phyloP scores from a whole-genome alignment of 2,888 invertebrate species.

The Harmothoe impar region DNA sequence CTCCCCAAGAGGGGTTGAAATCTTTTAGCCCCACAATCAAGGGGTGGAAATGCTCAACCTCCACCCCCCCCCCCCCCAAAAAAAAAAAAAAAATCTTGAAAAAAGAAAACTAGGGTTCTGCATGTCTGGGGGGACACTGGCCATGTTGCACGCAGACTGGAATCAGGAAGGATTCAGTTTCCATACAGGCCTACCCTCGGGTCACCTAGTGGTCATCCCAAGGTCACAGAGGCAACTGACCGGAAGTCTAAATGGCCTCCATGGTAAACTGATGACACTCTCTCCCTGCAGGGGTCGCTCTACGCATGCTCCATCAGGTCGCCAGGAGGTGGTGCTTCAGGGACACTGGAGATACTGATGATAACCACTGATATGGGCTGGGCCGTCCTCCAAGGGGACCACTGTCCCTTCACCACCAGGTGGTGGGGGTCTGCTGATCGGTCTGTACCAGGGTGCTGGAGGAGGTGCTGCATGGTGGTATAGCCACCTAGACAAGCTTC shows the following conservation, averaged over 20 bases:
- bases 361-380: neutral
- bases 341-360: constrained; percentile 38
- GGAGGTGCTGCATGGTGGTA: neutral
- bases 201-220: neutral
- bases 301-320: neutral
- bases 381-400: neutral
- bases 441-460: neutral
- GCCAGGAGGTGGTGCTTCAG: neutral
- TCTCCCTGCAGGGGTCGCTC: constrained; percentile 30
- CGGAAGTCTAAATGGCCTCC: constrained; percentile 28
- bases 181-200: neutral
- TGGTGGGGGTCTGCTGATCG: neutral
- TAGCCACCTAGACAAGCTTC: too few relatives aligned
- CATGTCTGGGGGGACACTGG: too few relatives aligned
- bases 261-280: constrained; percentile 35
- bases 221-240: constrained; percentile 5
- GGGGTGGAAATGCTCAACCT: neutral
- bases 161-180: neutral
- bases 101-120: too few relatives aligned
- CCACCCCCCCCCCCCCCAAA: too few relatives aligned
- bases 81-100: too few relatives aligned
- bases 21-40: too few relatives aligned
- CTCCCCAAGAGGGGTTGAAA: too few relatives aligned
- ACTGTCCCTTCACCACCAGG: neutral
- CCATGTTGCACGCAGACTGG: neutral